Evolutionary conservation across 2,113 vertebrate genomes (phyloP), one percentile per base, ranked within the genome.

Genomic region (Scomber scombrus): DNA sequence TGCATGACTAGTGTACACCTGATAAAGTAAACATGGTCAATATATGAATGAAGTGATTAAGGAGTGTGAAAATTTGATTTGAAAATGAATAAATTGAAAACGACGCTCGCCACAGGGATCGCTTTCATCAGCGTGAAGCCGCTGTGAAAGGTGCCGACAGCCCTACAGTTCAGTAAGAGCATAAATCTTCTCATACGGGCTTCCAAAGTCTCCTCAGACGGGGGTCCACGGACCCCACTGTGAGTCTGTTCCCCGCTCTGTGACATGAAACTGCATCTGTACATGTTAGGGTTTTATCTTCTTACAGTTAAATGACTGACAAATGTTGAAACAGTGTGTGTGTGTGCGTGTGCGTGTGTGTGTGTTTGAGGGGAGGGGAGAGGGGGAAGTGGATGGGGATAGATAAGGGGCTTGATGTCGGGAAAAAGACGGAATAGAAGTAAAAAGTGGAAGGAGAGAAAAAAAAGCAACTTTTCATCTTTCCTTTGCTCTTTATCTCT

Each of bases 401-500:
- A 50, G 67, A 87, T 77, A 75, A 62, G n/a, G 34, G 55, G 21
- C 47, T 18, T 56, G 43, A 70, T 81, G 45, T 71, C 13, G 56
- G 75, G 64, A 57, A 23, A 68, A 23, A 68, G 12, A 73, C 61
- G 31, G 14, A 57, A 40, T 40, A 2, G 9, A 40, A 40, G 34
- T 40, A 26, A 13, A 50, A 62, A 68, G 49, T 55, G 5, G 16
- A 68, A 56, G 3, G 23, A 26, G 23, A 26, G 23, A 3, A 3
- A 26, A 52, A 78, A 51, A 77, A 62, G 46, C 19, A 50, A 61
- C 18, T 81, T 72, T 51, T 80, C 75, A 78, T 85, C 61, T 78
- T 50, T 61, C 21, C 6, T 14, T 50, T 60, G 18, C 81, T 66
- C 60, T 85, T 70, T 78, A 57, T 87, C 71, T 80, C 65, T 80